These are phyloP conservation scores for Aphis craccivora DNA, from an alignment of 1,140 invertebrate species.

Conservation along the genomic window DNA sequence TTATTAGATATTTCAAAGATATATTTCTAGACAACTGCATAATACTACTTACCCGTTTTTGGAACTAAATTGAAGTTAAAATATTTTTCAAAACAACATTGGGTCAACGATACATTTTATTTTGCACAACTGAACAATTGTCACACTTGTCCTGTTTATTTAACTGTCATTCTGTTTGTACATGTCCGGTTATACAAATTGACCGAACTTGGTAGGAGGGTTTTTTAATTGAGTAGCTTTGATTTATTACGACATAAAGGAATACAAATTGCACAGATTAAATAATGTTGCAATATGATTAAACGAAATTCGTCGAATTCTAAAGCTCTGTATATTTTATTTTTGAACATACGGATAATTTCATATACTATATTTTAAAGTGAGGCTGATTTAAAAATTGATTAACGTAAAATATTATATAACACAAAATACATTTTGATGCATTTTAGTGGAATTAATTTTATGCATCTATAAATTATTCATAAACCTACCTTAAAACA, in stretches of 20 bases:
- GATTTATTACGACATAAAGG: conserved; percentile 45
- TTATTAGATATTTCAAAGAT: not conserved
- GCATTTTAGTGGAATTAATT: not conserved
- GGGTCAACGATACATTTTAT: not conserved
- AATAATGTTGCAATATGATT: conserved; percentile 48
- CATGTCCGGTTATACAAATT: conserved; percentile 49
- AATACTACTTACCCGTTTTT: conserved; percentile 41
- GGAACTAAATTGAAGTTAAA: not conserved
- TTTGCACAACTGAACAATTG: conserved; percentile 55
- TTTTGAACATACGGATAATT: not conserved
- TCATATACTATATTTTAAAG: conserved; percentile 7
- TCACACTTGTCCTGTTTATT: conserved; percentile 37
- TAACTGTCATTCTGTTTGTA: conserved; percentile 46
- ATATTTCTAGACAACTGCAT: not conserved
- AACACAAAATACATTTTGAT: not conserved
- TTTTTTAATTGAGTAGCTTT: conserved; percentile 46
- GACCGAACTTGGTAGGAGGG: conserved; percentile 32
- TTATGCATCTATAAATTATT: not conserved
- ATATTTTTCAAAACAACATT: not conserved
- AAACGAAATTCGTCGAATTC: conserved; percentile 1
- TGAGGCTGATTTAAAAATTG: not conserved
- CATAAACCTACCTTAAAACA: not conserved
- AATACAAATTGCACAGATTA: conserved; percentile 26
- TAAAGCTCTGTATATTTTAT: not conserved
- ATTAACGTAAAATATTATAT: not conserved